Percentiles rank a stretch among this genome's conserved stretches.
These are phyloP conservation scores for Emydoidea blandingii DNA, from an alignment of 2,797 vertebrate species.

Conservation along the genomic window DNA sequence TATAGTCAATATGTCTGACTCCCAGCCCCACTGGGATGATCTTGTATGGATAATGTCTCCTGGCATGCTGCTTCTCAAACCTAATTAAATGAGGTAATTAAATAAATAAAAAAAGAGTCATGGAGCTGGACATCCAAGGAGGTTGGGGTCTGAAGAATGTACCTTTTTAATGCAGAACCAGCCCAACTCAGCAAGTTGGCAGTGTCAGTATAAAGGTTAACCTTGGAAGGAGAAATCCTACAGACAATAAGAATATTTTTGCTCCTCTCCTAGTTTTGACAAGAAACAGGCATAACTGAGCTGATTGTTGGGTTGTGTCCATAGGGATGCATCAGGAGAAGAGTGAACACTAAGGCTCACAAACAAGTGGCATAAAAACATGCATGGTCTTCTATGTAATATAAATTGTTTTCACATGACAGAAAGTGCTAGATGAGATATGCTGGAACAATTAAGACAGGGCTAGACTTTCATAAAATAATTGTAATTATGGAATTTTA, in stretches of 20 bases:
- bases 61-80: not conserved
- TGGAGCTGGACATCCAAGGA: not conserved
- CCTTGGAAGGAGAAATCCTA: not conserved
- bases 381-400: not conserved
- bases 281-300: not conserved
- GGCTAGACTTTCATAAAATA: not conserved
- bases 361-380: not conserved
- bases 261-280: not conserved
- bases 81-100: not conserved
- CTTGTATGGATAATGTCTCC: not conserved
- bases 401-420: not conserved
- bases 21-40: not conserved
- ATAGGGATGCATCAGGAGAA: not conserved
- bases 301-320: not conserved
- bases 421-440: not conserved
- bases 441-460: not conserved
- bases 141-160: not conserved
- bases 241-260: not conserved
- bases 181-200: not conserved
- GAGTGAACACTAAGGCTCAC: not conserved
- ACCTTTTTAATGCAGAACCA: not conserved
- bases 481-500: not conserved
- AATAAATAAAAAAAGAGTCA: not conserved
- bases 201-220: not conserved
- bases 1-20: not conserved